Evolutionary conservation across 2,888 invertebrate genomes (phyloP).

Genomic region (Caenorhabditis drosophilae): DNA sequence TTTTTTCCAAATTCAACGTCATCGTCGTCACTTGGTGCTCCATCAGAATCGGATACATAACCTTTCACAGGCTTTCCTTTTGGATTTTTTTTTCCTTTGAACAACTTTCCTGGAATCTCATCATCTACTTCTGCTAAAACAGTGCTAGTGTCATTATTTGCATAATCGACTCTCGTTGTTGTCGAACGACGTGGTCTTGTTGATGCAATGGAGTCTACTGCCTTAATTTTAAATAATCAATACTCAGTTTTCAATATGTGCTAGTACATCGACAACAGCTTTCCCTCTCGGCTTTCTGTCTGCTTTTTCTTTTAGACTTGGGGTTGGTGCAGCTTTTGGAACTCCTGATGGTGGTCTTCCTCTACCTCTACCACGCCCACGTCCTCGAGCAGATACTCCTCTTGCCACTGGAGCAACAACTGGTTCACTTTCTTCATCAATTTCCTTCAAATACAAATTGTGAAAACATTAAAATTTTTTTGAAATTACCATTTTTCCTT

Average conservation of each 20-base stretch:
- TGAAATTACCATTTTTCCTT: not conserved
- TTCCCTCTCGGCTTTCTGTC: constrained; percentile 23
- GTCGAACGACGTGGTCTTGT: constrained; percentile 65
- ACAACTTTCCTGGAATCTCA: constrained; percentile 64
- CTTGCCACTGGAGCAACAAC: constrained; percentile 8
- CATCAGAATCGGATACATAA: constrained; percentile 32
- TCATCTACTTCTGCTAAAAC: constrained; percentile 62
- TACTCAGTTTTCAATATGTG: not conserved
- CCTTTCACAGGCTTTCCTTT: constrained; percentile 16
- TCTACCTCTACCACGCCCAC: constrained; percentile 44
- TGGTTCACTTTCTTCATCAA: constrained; percentile 7
- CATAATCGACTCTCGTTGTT: constrained; percentile 61
- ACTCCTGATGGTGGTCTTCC: constrained; percentile 31
- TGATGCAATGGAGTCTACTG: constrained; percentile 49
- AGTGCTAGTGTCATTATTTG: constrained; percentile 64
- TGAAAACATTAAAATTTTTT: not conserved
- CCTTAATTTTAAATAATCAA: constrained; percentile 5
- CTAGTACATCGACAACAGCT: constrained; percentile 11
- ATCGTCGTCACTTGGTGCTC: constrained; percentile 44
- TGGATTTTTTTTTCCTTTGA: constrained; percentile 37
- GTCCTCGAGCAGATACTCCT: constrained; percentile 31
- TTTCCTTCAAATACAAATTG: not conserved
- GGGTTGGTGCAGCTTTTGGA: constrained; percentile 5
- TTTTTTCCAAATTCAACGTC: constrained; percentile 48
- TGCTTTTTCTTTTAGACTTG: constrained; percentile 15